Evolutionary conservation across 2,888 invertebrate genomes (phyloP), one percentile per base, ranked within the genome.

Genomic region (Drosophila heteroneura): DNA sequence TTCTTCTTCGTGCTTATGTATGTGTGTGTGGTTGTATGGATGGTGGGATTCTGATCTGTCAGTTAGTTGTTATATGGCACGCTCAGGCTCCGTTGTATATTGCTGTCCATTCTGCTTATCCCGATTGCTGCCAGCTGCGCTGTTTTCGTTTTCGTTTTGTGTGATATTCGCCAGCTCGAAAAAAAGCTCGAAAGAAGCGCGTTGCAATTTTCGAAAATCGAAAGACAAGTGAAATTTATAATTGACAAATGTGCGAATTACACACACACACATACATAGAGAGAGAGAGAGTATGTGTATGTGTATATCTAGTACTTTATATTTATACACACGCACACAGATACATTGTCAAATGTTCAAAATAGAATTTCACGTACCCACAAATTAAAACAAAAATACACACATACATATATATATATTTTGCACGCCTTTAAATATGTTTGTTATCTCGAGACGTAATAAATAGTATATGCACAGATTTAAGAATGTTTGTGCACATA

Each of bases 41-140:
- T 68, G 68, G 41, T 70, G 44, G 64, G 63, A 75, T 75, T 76
- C 76, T 81, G 67, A 80, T 79, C 70, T 58, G 72, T 81, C 76
- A 75, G 75, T 75, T 47, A 47, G 47, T 68, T 76, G 79, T 73
- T 79, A 68, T 81, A 73, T 66, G 73, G 77, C 81, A 65, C 81
- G 73, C 72, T 79, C 81, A 79, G 77, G 72, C 77, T 76, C 77
- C 81, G 79, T 81, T 73, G 81, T 72, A 76, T 68, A 67, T 72
- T 71, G 81, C 67, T 62, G 49, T 49, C 47, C 47, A 44, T 53
- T 77, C 28, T 65, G 65, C 37, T 28, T 35, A 56, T 9, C 35
- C 52, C 39, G 28, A 41, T 35, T 49, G 60, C 35, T 26, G 37
- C 35, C 47, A 47, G 58, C 41, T 70, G 54, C 52, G 52, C 26